A percentile compares a stretch with the other conserved stretches of the same genome.
Conservation (phyloP, 1,140 invertebrate genomes). For the Microplitis mediator region DNA sequence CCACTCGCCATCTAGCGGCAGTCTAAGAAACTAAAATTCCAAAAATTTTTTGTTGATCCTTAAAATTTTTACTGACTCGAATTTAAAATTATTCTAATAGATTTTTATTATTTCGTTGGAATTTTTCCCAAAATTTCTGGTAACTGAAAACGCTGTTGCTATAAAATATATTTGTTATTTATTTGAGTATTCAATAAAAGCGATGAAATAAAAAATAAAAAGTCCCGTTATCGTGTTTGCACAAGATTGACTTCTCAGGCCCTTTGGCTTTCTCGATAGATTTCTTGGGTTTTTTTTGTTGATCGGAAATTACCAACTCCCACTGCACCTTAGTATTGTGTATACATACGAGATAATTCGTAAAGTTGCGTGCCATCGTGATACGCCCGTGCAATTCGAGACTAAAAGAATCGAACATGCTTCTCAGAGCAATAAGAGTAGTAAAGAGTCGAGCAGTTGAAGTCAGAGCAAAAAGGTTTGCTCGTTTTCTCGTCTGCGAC, state of each 20-base stretch:
- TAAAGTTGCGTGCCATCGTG: constrained; percentile 17
- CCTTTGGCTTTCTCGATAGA: constrained; percentile 6
- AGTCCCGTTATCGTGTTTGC: constrained; percentile 2
- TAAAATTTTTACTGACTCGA: too few species aligned
- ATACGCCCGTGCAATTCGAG: constrained; percentile 19
- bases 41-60: too few species aligned
- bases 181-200: too few species aligned
- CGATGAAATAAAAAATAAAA: too few species aligned
- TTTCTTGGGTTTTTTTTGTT: neutral
- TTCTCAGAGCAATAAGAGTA: neutral
- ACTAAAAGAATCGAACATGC: constrained; percentile 14
- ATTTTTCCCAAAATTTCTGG: too few species aligned
- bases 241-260: constrained; percentile 15
- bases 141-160: too few species aligned
- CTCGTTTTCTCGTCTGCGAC: constrained; percentile 14
- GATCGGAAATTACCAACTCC: neutral
- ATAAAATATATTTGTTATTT: too few species aligned
- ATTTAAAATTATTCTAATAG: too few species aligned
- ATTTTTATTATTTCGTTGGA: too few species aligned
- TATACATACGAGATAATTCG: neutral
- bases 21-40: too few species aligned
- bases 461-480: neutral
- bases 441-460: neutral
- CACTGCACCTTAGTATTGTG: neutral
- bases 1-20: too few species aligned